Conservation (phyloP, 2,797 vertebrate genomes). For the Salmo trutta region DNA sequence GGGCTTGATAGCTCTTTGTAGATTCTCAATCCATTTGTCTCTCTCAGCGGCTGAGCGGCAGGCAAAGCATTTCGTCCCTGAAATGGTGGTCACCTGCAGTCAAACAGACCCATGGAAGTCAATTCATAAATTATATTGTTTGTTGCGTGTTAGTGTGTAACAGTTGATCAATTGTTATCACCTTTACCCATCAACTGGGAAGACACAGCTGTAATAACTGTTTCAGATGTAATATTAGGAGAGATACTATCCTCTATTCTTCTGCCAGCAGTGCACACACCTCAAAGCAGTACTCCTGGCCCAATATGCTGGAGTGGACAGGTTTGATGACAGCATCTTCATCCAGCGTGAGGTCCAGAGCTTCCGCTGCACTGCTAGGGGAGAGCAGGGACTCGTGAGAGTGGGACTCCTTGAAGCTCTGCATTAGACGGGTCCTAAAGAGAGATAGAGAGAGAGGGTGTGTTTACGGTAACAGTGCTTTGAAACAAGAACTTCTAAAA, state of each 20-base stretch:
- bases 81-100: conserved; percentile 88
- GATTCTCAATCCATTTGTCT: conserved; percentile 97
- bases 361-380: conserved; percentile 92
- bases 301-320: conserved; percentile 94
- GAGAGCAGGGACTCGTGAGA: conserved; percentile 95
- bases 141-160: neutral
- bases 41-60: conserved; percentile 93
- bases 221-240: neutral
- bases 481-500: too few relatives aligned
- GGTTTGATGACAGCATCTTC: conserved; percentile 96
- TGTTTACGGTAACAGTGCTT: too few relatives aligned
- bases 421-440: conserved; percentile 89
- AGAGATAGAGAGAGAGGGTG: neutral
- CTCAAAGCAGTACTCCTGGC: conserved; percentile 97
- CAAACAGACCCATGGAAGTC: neutral
- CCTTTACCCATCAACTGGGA: neutral
- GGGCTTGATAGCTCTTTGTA: conserved; percentile 91
- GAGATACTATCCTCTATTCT: neutral
- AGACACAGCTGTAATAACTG: neutral
- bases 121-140: neutral
- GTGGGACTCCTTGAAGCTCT: conserved; percentile 96
- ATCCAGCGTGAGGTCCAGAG: conserved; percentile 91
- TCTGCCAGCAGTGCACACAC: conserved; percentile 52
- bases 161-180: neutral
- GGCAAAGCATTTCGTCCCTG: conserved; percentile 94